These are phyloP conservation scores for Nothocercus julius DNA, from an alignment of 2,113 vertebrate genomes.

Conservation along the genomic window DNA sequence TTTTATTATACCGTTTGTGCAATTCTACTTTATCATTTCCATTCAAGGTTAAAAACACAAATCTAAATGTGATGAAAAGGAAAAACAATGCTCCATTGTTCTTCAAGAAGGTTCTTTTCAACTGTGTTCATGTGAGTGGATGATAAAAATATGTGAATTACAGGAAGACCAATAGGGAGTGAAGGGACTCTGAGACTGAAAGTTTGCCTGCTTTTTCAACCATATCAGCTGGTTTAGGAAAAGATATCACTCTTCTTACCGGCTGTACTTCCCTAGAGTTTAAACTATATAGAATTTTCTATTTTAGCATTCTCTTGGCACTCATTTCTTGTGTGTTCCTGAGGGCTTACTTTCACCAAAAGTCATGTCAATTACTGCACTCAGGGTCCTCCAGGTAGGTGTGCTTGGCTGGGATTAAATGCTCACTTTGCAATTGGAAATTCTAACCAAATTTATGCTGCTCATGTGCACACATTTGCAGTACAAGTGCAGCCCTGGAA, in stretches of 20 bases:
- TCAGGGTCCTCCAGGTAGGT: not conserved
- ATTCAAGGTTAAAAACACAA: not conserved
- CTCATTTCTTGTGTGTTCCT: not conserved
- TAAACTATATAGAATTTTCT: not conserved
- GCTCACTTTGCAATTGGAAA: not conserved
- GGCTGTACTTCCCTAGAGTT: not conserved
- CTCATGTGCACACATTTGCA: not conserved
- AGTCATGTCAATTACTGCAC: not conserved
- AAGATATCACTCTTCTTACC: conserved; percentile 24
- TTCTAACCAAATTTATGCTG: not conserved
- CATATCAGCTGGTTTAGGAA: conserved; percentile 24
- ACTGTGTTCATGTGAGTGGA: not conserved
- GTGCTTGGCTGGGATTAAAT: not conserved
- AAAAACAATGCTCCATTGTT: not conserved
- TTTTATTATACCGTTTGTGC: not conserved
- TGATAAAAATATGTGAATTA: conserved; percentile 11
- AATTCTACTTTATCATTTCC: not conserved
- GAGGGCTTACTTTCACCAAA: not conserved
- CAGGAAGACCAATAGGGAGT: not conserved
- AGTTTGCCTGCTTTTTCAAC: conserved; percentile 35
- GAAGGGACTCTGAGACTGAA: conserved; percentile 19
- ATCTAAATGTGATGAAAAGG: not conserved
- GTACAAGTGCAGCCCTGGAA: not conserved
- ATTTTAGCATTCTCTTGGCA: conserved; percentile 25
- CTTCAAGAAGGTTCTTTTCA: not conserved